Evolutionary conservation across 2,888 invertebrate genomes (phyloP), one percentile per base, ranked within the genome.

Genomic region (Lithophane ornitopus): DNA sequence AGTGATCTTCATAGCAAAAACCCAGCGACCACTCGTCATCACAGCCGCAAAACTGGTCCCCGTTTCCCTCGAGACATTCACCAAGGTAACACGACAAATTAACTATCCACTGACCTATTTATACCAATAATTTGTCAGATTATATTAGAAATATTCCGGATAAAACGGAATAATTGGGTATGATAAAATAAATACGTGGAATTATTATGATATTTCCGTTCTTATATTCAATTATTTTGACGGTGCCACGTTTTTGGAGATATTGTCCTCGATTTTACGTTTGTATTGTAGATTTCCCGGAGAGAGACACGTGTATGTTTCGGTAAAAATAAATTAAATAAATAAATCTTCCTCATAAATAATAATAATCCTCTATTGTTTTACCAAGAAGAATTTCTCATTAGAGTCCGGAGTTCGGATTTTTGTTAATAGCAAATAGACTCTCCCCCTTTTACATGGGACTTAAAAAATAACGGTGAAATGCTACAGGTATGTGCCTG

Each of bases 41-140:
- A 90, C 78, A 12, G 92, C 93, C 0, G 89, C 87, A 3, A 90
- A 89, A 44, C 87, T 92, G 0, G 87, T 92, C 3, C 92, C 92
- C 1, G 84, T 94, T 14, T 93, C 93, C 19, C 81, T 94, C 44
- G 89, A 91, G 72, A 94, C 94, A 12, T 94, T 94, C 69, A 91
- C 92, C 16, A 92, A 89, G 92, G 94, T 93, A 91, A 80, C 6
- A 39, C 16, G 4, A 54, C 14, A 26, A 59, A 68, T 78, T 41
- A 58, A 56, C 56, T 54, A 54, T 19, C n/a, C 58, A 28, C 28
- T 58, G 61, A 58, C 39, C 28, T 56, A 67, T 61, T 65, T 54
- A 56, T 67, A n/a, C 16, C 22, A 54, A 46, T 52, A 62, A 22
- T 54, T 54, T 34, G 2, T 8, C 26, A 16, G 14, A 14, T 54